Evolutionary conservation across 1,140 invertebrate species (phyloP).

Genomic region (Drosophila malerkotliana): DNA sequence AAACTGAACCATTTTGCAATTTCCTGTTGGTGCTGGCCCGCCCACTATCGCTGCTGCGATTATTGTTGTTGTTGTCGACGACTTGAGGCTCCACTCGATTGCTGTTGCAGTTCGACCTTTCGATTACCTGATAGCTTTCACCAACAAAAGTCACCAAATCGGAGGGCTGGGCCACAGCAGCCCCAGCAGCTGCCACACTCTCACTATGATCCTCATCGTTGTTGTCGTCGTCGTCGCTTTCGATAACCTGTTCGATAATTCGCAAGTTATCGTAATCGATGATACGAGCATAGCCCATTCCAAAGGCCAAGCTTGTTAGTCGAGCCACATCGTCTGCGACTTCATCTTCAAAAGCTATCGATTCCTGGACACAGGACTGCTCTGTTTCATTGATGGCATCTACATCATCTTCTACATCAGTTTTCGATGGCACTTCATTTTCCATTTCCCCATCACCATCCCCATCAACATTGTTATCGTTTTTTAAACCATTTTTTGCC

Average conservation of each 20-base stretch:
- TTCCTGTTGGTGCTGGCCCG: not conserved
- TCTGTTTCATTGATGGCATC: not conserved
- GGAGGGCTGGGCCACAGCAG: slow-evolving; percentile 21
- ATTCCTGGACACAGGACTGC: not conserved
- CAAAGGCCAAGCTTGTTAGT: slow-evolving; percentile 44
- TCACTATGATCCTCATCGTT: not conserved
- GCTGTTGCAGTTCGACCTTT: slow-evolving; percentile 25
- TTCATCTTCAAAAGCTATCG: slow-evolving; percentile 2
- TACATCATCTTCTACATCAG: not conserved
- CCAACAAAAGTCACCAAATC: slow-evolving; percentile 75
- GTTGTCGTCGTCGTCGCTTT: slow-evolving; percentile 63
- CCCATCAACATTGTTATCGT: slow-evolving; percentile 19
- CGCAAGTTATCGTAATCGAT: slow-evolving; percentile 79
- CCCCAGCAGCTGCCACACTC: not conserved
- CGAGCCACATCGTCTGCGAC: slow-evolving; percentile 49
- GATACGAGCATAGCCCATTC: slow-evolving; percentile 72
- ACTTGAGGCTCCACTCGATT: slow-evolving; percentile 5
- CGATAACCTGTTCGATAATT: slow-evolving; percentile 80
- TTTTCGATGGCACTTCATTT: not conserved
- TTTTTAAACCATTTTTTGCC: slow-evolving; percentile 47
- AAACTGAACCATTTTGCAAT: not conserved
- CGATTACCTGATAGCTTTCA: slow-evolving; percentile 75
- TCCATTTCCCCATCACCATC: not conserved
- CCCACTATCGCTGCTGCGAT: slow-evolving; percentile 34
- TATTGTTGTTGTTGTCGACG: slow-evolving; percentile 70